These are phyloP conservation scores for Plagodis pulveraria DNA, from an alignment of 2,888 invertebrate species.

Conservation along the genomic window DNA sequence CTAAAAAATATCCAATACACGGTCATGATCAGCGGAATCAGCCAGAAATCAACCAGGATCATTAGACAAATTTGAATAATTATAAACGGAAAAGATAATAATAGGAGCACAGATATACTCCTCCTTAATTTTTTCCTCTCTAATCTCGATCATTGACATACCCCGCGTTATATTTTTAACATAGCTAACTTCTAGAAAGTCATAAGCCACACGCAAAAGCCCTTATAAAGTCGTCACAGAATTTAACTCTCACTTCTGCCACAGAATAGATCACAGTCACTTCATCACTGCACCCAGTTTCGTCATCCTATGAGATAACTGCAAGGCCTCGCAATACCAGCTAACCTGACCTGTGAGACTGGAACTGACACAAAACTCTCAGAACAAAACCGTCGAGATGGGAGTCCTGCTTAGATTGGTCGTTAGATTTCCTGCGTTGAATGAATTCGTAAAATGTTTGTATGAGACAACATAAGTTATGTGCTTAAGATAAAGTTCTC, in stretches of 20 bases:
- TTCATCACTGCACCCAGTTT: slow-evolving; percentile 44
- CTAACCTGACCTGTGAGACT: slow-evolving; percentile 30
- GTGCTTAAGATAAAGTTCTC: slow-evolving; percentile 10
- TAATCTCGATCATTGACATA: too few relatives aligned
- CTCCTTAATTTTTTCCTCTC: too few relatives aligned
- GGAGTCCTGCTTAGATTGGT: slow-evolving; percentile 30
- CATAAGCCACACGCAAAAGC: slow-evolving; percentile 15
- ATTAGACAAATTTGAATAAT: too few relatives aligned
- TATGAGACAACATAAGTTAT: slow-evolving; percentile 20
- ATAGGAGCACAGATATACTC: too few relatives aligned
- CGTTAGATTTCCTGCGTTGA: slow-evolving; percentile 27
- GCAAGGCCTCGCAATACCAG: slow-evolving; percentile 51
- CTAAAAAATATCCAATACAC: too few relatives aligned
- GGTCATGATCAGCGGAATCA: too few relatives aligned
- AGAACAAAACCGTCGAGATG: slow-evolving; percentile 7
- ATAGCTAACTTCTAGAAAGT: not conserved
- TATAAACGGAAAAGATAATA: too few relatives aligned
- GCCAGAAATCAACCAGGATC: too few relatives aligned
- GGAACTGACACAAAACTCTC: slow-evolving; percentile 7
- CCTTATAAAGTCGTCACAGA: slow-evolving; percentile 20
- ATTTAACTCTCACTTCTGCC: slow-evolving; percentile 55
- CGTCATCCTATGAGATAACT: slow-evolving; percentile 65
- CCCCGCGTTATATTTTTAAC: too few relatives aligned
- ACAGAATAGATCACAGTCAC: not conserved
- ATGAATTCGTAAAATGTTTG: slow-evolving; percentile 35